These are phyloP conservation scores for Leptopilina drosophilae DNA, from an alignment of 2,888 invertebrate genomes.

Conservation along the genomic window DNA sequence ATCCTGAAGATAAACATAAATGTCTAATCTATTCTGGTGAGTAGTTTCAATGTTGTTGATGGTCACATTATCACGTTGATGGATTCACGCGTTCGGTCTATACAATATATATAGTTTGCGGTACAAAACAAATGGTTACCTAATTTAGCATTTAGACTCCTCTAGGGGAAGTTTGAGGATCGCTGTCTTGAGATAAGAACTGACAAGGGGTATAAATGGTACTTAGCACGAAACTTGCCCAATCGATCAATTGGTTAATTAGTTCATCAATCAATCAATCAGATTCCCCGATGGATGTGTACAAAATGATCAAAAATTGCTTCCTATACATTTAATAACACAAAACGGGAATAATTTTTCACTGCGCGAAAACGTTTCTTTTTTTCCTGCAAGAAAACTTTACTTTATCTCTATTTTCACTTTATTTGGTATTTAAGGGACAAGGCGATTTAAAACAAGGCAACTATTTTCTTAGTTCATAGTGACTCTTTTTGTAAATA, in stretches of 20 bases:
- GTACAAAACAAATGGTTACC: conserved; percentile 19
- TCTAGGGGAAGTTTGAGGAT: background rate
- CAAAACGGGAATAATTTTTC: background rate
- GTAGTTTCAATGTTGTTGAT: background rate
- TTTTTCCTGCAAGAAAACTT: no score
- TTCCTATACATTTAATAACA: no score
- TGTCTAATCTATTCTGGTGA: background rate
- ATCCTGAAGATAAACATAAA: conserved; percentile 6
- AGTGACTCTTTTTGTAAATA: no score
- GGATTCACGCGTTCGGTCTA: conserved; percentile 7
- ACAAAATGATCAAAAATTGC: background rate
- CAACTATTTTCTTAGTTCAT: no score
- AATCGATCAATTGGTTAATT: conserved; percentile 37
- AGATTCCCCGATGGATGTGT: background rate
- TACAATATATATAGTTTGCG: conserved; percentile 9
- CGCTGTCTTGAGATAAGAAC: conserved; percentile 7
- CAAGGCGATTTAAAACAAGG: no score
- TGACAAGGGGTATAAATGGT: conserved; percentile 24
- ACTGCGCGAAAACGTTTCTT: no score
- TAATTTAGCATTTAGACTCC: conserved; percentile 17
- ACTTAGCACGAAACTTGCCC: conserved; percentile 20
- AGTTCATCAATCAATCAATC: conserved; percentile 31
- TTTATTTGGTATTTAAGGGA: no score
- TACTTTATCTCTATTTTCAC: no score
- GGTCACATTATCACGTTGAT: conserved; percentile 21